Evolutionary conservation across 1,140 invertebrate species (phyloP).

Genomic region (Eulimnadia texana): DNA sequence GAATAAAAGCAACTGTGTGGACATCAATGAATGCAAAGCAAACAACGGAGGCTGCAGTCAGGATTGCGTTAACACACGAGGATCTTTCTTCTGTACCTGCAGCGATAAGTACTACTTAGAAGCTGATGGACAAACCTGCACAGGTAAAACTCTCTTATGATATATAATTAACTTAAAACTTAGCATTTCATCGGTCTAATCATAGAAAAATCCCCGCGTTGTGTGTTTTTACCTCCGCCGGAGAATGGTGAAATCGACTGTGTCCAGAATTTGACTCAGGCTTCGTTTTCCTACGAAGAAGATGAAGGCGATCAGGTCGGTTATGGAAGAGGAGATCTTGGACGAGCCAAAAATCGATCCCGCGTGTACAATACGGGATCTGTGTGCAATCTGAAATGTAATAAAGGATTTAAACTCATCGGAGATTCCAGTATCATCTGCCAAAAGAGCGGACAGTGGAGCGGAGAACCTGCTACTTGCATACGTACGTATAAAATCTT

Average conservation of each 20-base stretch:
- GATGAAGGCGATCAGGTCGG: not conserved
- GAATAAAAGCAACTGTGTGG: conserved; percentile 18
- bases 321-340: conserved; percentile 13
- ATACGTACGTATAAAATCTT: conserved; percentile 10
- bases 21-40: conserved; percentile 28
- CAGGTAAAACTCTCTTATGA: conserved; percentile 32
- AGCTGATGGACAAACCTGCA: conserved; percentile 35
- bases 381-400: conserved; percentile 40
- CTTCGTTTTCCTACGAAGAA: not conserved
- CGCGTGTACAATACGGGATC: conserved; percentile 29
- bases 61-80: conserved; percentile 35
- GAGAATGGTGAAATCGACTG: conserved; percentile 14
- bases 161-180: conserved; percentile 30
- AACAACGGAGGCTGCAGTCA: conserved; percentile 38
- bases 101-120: conserved; percentile 24
- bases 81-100: conserved; percentile 36
- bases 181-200: too few species aligned
- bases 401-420: conserved; percentile 32
- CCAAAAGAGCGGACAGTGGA: conserved; percentile 1
- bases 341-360: conserved; percentile 4
- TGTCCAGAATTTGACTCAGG: not conserved
- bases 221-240: not conserved
- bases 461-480: conserved; percentile 12
- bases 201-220: conserved; percentile 8
- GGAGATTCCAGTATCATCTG: conserved; percentile 8